phyloP scores from a whole-genome alignment of 2,888 invertebrate genomes.

The Odontocerum albicorne region DNA sequence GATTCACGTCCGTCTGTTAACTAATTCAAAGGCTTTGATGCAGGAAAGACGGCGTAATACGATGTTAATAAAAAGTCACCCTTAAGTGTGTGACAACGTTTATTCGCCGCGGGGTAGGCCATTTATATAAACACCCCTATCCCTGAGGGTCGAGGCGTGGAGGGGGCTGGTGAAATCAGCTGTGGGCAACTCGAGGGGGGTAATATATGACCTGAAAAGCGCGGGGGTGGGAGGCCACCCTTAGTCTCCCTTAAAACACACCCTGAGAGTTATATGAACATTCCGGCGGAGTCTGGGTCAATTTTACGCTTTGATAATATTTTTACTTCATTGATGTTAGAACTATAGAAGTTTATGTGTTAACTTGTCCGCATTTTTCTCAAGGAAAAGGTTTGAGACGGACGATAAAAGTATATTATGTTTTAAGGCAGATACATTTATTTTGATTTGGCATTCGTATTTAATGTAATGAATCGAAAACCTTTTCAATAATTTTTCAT shows the following conservation, averaged over 20 bases:
- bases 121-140: conserved; percentile 33
- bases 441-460: too few species aligned
- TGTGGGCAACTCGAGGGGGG: conserved; percentile 26
- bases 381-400: not conserved
- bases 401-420: too few species aligned
- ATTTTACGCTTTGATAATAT: not conserved
- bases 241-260: not conserved
- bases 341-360: too few species aligned
- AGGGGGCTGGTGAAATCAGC: conserved; percentile 34
- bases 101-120: conserved; percentile 27
- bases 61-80: conserved; percentile 18
- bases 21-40: too few species aligned
- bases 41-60: conserved; percentile 6
- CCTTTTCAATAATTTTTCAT: too few species aligned
- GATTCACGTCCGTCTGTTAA: too few species aligned
- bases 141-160: conserved; percentile 2
- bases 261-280: too few species aligned
- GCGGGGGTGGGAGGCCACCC: conserved; percentile 1
- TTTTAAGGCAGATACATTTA: too few species aligned
- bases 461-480: too few species aligned
- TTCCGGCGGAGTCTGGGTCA: not conserved
- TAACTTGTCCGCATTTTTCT: too few species aligned
- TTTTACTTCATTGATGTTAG: too few species aligned
- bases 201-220: conserved; percentile 14
- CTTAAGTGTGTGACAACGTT: conserved; percentile 27